Evolutionary conservation across 1,140 invertebrate species (phyloP).

Genomic region (Bombus balteatus): DNA sequence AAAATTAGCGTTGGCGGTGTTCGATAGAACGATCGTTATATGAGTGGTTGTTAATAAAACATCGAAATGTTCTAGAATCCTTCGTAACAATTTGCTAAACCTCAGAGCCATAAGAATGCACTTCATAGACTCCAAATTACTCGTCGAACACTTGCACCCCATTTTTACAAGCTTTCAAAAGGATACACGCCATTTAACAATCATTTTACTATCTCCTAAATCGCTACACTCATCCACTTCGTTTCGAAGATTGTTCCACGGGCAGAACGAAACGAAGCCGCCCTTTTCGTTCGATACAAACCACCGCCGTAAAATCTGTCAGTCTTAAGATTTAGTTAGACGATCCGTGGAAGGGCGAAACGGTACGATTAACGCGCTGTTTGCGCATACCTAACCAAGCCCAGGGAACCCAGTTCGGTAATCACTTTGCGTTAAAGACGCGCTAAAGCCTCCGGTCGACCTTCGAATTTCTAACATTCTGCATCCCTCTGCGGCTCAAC

Average conservation of each 20-base stretch:
- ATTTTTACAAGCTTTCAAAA: background rate
- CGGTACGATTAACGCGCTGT: constrained; percentile 51
- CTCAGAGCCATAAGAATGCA: background rate
- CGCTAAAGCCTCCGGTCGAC: constrained; percentile 44
- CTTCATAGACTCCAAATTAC: background rate
- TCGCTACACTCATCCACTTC: background rate
- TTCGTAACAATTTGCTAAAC: background rate
- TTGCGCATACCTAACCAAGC: constrained; percentile 57
- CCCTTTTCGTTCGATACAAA: constrained; percentile 1
- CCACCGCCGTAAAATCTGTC: constrained; percentile 54
- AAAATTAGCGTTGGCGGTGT: background rate
- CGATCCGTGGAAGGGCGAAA: constrained; percentile 13
- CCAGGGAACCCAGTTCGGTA: constrained; percentile 3
- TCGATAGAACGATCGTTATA: no score
- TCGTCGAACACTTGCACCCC: background rate
- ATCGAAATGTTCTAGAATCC: background rate
- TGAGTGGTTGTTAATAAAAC: no score
- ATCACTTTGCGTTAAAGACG: constrained; percentile 57
- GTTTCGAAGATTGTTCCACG: constrained; percentile 2
- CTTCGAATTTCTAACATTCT: constrained; percentile 53
- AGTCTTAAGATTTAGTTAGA: constrained; percentile 51
- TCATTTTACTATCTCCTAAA: background rate
- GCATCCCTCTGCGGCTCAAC: background rate
- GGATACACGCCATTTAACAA: background rate
- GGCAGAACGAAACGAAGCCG: background rate